Evolutionary conservation across 2,888 invertebrate genomes (phyloP), one percentile per base, ranked within the genome.

Genomic region (Spodoptera exigua): DNA sequence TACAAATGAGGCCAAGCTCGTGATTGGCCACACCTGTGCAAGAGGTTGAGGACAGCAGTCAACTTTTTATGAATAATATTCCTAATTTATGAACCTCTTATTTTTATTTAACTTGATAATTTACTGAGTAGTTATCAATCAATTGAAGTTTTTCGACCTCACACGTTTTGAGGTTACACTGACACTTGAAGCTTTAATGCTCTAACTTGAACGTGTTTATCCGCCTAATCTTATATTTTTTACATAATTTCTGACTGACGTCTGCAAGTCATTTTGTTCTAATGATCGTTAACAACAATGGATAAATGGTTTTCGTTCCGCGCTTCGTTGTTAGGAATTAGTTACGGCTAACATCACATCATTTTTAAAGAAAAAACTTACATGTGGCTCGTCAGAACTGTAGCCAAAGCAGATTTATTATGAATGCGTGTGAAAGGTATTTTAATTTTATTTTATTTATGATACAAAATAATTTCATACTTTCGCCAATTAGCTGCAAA

Each of bases 1-100:
- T 76, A 77, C 71, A 69, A 70, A 64, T 74, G 72, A 74, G 72
- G 78, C 74, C 72, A 64, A 52, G 58, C 69, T 71, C 82, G 82
- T 84, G 81, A 81, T 81, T 76, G 69, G 79, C 81, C 84, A 85
- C 86, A 86, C 86, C 87, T 86, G 79, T 49, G 71, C 60, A 53
- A 73, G 72, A 82, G 77, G 79, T 85, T 76, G 76, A 79, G 79
- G 79, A 80, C 75, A 70, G 61, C 68, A 73, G 61, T 76, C 78
- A 78, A 70, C 72, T 78, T 78, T 83, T 82, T 79, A 74, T 73
- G 62, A 70, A 76, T 79, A 62, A 27, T 66, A 77, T 81, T 79
- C 73, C 76, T 78, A 79, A 84, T 82, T 83, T 81, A 82, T 75
- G 51, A 55, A 49, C 45, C 65, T 74, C 49, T 57, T 62, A 70